Percentiles rank a stretch among this genome's conserved stretches.
Conservation (phyloP, 2,888 invertebrate species). For the Diabrotica balteata region DNA sequence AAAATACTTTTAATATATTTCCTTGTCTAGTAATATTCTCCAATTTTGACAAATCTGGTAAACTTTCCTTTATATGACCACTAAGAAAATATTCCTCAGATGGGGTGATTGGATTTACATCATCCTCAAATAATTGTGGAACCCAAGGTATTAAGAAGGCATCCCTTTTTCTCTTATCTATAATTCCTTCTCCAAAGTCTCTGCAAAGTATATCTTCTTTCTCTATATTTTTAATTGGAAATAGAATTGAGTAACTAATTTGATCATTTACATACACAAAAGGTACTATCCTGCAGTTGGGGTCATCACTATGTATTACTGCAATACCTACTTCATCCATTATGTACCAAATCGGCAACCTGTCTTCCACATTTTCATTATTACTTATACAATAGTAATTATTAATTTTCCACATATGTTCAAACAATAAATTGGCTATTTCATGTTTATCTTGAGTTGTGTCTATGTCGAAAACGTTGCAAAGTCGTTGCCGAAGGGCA, state of each 20-base stretch:
- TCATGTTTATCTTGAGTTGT: constrained; percentile 51
- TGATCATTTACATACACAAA: constrained; percentile 75
- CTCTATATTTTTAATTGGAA: constrained; percentile 72
- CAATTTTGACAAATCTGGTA: constrained; percentile 63
- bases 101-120: constrained; percentile 64
- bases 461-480: constrained; percentile 70
- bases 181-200: constrained; percentile 77
- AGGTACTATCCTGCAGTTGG: constrained; percentile 84
- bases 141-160: constrained; percentile 82
- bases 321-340: constrained; percentile 92
- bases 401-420: constrained; percentile 80
- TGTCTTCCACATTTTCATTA: constrained; percentile 70
- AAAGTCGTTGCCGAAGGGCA: constrained; percentile 76
- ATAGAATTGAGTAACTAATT: constrained; percentile 77
- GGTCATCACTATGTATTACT: constrained; percentile 79
- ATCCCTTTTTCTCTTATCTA: constrained; percentile 62
- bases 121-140: constrained; percentile 63
- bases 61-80: constrained; percentile 73
- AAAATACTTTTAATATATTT: constrained; percentile 69
- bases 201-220: constrained; percentile 74
- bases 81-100: constrained; percentile 73
- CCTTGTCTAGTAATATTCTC: constrained; percentile 24
- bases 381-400: constrained; percentile 77
- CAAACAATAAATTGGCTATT: constrained; percentile 68
- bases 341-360: constrained; percentile 88